A percentile compares a stretch with the other conserved stretches of the same genome.
Evolutionary conservation across 2,113 vertebrate genomes (phyloP).

Genomic region (Erythrolamprus reginae): DNA sequence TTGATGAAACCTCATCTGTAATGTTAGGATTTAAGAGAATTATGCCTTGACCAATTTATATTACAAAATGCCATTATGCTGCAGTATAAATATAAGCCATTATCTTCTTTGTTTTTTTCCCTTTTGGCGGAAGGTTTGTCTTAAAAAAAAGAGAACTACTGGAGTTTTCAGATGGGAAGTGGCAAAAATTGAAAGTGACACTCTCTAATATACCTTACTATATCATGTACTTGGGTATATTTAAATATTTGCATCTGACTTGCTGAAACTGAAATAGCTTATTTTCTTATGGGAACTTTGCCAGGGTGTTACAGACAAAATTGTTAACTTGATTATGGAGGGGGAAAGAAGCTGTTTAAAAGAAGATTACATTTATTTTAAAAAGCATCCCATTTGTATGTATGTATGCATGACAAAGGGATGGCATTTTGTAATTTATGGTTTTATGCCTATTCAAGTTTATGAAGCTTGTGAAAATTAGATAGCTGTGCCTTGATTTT

Average conservation of each 20-base stretch:
- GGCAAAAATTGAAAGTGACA: slow-evolving; percentile 58
- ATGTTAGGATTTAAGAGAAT: not conserved
- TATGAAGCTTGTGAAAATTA: slow-evolving; percentile 59
- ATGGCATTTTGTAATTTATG: slow-evolving; percentile 64
- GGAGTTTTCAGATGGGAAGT: slow-evolving; percentile 41
- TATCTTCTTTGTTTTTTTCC: not conserved
- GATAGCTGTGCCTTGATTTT: slow-evolving; percentile 50
- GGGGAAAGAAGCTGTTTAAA: slow-evolving; percentile 60
- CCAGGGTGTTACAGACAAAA: slow-evolving; percentile 66
- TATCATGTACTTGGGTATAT: slow-evolving; percentile 33
- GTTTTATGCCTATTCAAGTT: slow-evolving; percentile 65
- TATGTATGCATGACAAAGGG: slow-evolving; percentile 67
- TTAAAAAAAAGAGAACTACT: not conserved
- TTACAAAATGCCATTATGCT: not conserved
- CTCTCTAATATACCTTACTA: slow-evolving; percentile 54
- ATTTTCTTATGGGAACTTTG: slow-evolving; percentile 58
- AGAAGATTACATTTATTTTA: slow-evolving; percentile 70
- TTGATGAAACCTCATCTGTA: not conserved
- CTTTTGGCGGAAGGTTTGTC: not conserved
- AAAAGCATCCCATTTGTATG: slow-evolving; percentile 71
- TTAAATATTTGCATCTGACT: slow-evolving; percentile 58
- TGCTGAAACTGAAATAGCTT: slow-evolving; percentile 65
- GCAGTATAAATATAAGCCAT: not conserved
- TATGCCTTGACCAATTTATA: not conserved
- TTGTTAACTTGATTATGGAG: slow-evolving; percentile 66